Evolutionary conservation across 2,888 invertebrate species (phyloP), one percentile per base, ranked within the genome.

Genomic region (Dicyrtomina minuta): DNA sequence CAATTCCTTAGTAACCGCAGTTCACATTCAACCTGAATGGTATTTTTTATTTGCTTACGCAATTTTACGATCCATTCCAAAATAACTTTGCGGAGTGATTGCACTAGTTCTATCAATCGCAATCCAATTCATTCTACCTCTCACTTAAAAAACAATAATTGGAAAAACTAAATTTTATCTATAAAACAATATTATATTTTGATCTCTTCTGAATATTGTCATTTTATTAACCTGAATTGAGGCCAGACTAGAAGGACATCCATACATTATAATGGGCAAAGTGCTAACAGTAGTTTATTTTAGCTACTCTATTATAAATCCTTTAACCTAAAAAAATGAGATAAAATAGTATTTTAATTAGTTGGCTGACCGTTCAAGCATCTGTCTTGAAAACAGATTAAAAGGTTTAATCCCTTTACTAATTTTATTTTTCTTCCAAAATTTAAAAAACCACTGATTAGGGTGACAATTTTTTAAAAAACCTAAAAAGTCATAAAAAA

Each of bases 1-100:
- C 4, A 89, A 89, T 75, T 86, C 88, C 0, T 79, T 89, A 83
- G 84, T 87, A 17, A 90, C 90, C 0, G 90, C 90, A 0, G 81
- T 86, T 8, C 90, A 90, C 80, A 91, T 91, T 84, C 88, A 91
- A 86, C 90, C 90, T 56, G 91, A 92, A 86, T 91, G 90, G 87
- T 91, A 91, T 81, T 92, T 91, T 79, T 81, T 91, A 84, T 91
- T 90, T 85, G 90, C 90, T 15, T 91, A 91, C 82, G 89, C 90
- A 20, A 90, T 91, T 84, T 77, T 91, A 79, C 90, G 90, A 27
- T 89, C 90, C 46, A 89, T 91, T 70, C 90, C 90, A 6, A 90
- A 89, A 84, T 90, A 91, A 86, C 80, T 90, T 83, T 89, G 90
- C 65, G 90, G 90, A 73, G 90, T 90, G 58, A 83, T 89, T 79